Percentiles rank a stretch among this genome's conserved stretches.
Conservation (phyloP, 2,888 invertebrate species). For the Nasonia oneida region DNA sequence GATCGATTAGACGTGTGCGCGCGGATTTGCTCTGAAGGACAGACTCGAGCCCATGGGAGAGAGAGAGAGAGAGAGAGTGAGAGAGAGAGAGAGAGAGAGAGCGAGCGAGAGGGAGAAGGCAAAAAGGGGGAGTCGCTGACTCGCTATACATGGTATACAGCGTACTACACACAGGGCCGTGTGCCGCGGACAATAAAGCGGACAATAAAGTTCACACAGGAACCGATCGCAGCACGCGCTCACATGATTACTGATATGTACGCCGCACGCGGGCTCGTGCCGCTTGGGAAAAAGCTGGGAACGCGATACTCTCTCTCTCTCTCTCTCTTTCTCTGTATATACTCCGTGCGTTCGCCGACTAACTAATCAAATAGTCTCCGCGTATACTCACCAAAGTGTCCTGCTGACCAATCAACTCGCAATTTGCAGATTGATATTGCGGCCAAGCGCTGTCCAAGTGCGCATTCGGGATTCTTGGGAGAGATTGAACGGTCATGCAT, state of each 20-base stretch:
- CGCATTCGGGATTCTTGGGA: neutral
- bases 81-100: neutral
- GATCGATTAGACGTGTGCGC: conserved; percentile 17
- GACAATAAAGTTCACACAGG: conserved; percentile 77
- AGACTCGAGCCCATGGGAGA: neutral
- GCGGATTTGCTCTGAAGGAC: neutral
- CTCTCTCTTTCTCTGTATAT: no score
- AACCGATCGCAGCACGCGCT: conserved; percentile 75
- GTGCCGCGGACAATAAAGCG: conserved; percentile 62
- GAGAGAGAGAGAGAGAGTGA: neutral
- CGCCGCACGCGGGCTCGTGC: conserved; percentile 54
- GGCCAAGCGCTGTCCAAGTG: neutral
- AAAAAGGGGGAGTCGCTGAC: conserved; percentile 2
- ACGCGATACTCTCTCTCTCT: conserved; percentile 61
- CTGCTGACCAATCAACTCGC: neutral
- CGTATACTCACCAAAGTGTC: neutral
- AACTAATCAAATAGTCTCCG: conserved; percentile 44
- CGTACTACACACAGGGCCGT: neutral
- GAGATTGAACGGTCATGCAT: no score
- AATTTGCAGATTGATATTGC: conserved; percentile 12
- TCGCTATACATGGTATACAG: neutral
- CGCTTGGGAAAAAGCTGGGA: conserved; percentile 71
- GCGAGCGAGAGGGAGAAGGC: neutral
- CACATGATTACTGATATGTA: conserved; percentile 73
- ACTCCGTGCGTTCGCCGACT: neutral